A percentile compares a stretch with the other conserved stretches of the same genome.
Conservation (phyloP, 2,797 vertebrate species). For the Myoxocephalus aenaeus region DNA sequence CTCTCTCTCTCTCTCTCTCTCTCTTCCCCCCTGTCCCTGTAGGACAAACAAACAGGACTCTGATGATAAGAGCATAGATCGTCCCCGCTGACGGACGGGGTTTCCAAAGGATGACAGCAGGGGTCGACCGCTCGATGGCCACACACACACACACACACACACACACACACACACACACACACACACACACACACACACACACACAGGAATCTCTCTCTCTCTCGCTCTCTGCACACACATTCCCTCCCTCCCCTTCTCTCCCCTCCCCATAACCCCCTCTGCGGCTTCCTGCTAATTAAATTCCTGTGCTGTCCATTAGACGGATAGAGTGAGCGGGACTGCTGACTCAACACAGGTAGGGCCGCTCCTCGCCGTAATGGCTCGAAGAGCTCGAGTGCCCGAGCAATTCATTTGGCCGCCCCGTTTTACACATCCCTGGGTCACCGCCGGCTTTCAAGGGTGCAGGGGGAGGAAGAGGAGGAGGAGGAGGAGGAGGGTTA, state of each 20-base stretch:
- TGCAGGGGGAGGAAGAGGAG: slow-evolving; percentile 48
- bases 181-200: slow-evolving; percentile 41
- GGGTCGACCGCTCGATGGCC: slow-evolving; percentile 43
- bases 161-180: background rate
- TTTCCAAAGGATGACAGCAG: slow-evolving; percentile 68
- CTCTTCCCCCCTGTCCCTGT: background rate
- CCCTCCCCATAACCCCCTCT: slow-evolving; percentile 68
- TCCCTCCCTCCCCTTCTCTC: background rate
- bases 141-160: slow-evolving; percentile 16
- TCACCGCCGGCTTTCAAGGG: slow-evolving; percentile 84
- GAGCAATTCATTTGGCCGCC: slow-evolving; percentile 82
- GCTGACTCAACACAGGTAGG: slow-evolving; percentile 99
- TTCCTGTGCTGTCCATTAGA: slow-evolving; percentile 98
- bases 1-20: too few relatives aligned
- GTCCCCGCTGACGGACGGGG: slow-evolving; percentile 60
- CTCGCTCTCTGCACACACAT: background rate
- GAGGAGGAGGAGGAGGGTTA: slow-evolving; percentile 11
- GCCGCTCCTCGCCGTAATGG: slow-evolving; percentile 89
- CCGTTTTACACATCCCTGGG: slow-evolving; percentile 80
- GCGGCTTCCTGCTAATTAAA: slow-evolving; percentile 97
- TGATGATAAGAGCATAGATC: slow-evolving; percentile 49
- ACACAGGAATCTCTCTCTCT: background rate
- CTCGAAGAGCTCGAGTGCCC: slow-evolving; percentile 79
- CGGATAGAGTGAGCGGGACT: slow-evolving; percentile 91
- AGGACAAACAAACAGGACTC: slow-evolving; percentile 52